Evolutionary conservation across 2,888 invertebrate species (phyloP).

Genomic region (Drosophila niveifrons): DNA sequence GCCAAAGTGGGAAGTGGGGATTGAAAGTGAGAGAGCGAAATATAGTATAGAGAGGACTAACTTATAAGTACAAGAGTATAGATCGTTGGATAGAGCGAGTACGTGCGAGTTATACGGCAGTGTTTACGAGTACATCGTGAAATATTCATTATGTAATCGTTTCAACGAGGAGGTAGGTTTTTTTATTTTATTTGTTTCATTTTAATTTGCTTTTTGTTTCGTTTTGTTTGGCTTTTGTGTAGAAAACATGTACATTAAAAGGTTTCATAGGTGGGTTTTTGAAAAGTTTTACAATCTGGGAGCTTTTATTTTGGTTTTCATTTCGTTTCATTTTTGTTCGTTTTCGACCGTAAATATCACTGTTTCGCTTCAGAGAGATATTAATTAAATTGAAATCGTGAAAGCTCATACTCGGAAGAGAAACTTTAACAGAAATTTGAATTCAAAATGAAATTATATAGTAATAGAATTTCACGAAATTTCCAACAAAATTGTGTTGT

Average conservation of each 20-base stretch:
- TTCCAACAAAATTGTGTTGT: constrained; percentile 77
- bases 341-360: constrained; percentile 74
- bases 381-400: constrained; percentile 46
- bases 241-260: constrained; percentile 73
- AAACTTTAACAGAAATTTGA: constrained; percentile 2
- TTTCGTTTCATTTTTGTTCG: constrained; percentile 7
- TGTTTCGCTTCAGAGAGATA: constrained; percentile 68
- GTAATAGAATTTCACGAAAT: constrained; percentile 38
- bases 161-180: constrained; percentile 75
- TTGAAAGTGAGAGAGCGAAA: constrained; percentile 6
- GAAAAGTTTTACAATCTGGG: constrained; percentile 63
- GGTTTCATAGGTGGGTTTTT: constrained; percentile 77
- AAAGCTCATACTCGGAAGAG: constrained; percentile 56
- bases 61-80: constrained; percentile 7
- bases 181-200: constrained; percentile 43
- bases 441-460: constrained; percentile 16
- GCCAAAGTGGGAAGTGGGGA: background rate
- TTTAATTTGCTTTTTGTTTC: constrained; percentile 32
- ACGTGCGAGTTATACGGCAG: constrained; percentile 75
- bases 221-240: constrained; percentile 47
- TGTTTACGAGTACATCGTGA: constrained; percentile 60
- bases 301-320: constrained; percentile 31
- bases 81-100: constrained; percentile 41
- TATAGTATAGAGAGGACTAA: constrained; percentile 13
- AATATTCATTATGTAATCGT: constrained; percentile 47